These are phyloP conservation scores for Bombus polaris DNA, from an alignment of 1,140 invertebrate species.

Conservation along the genomic window DNA sequence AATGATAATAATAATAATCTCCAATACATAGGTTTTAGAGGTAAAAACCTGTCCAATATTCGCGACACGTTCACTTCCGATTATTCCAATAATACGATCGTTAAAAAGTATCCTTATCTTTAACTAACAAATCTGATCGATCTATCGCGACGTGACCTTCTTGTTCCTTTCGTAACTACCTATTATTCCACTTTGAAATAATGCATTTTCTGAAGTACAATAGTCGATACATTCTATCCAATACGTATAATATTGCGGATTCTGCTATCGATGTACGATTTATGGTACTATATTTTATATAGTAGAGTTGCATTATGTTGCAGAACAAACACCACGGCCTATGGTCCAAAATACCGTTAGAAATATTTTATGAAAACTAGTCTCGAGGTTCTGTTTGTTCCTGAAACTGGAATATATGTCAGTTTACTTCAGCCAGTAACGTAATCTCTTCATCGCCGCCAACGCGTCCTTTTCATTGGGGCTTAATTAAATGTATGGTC, in stretches of 20 bases:
- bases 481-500: constrained; percentile 74
- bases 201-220: background rate
- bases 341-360: too few relatives aligned
- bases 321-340: too few relatives aligned
- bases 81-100: background rate
- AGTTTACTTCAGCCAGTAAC: constrained; percentile 49
- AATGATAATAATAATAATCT: background rate
- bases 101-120: background rate
- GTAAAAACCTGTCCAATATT: background rate
- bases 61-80: background rate
- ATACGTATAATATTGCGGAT: too few relatives aligned
- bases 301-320: too few relatives aligned
- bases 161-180: background rate
- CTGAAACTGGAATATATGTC: constrained; percentile 49
- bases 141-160: background rate
- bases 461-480: constrained; percentile 74
- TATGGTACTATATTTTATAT: too few relatives aligned
- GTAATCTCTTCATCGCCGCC: constrained; percentile 67
- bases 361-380: background rate
- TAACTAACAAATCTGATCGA: background rate
- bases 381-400: constrained; percentile 13
- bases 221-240: too few relatives aligned
- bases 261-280: too few relatives aligned
- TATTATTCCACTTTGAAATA: background rate
- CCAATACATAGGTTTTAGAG: background rate